Percentiles rank a stretch among this genome's conserved stretches.
Evolutionary conservation across 2,888 invertebrate genomes (phyloP).

Genomic region (Sarcophaga caerulescens): DNA sequence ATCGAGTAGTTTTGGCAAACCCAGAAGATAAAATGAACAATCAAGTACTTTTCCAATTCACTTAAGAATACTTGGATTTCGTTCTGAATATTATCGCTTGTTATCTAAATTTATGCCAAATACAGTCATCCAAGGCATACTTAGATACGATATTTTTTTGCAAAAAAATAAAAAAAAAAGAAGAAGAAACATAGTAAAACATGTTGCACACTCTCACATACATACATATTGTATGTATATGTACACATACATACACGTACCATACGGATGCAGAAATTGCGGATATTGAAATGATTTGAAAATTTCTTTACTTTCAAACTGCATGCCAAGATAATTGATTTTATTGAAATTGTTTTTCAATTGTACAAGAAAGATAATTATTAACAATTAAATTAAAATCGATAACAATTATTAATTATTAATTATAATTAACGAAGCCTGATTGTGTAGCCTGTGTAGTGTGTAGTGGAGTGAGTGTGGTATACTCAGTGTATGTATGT

Average conservation of each 20-base stretch:
- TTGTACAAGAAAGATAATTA: not conserved
- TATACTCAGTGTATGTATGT: no score
- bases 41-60: slow-evolving; percentile 19
- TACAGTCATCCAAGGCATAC: slow-evolving; percentile 11
- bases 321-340: not conserved
- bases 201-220: not conserved
- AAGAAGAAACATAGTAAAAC: not conserved
- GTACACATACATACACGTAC: not conserved
- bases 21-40: slow-evolving; percentile 77
- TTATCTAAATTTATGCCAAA: slow-evolving; percentile 63
- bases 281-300: slow-evolving; percentile 23
- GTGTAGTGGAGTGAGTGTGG: no score
- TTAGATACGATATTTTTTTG: not conserved
- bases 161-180: not conserved
- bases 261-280: not conserved
- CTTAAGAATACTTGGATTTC: slow-evolving; percentile 41
- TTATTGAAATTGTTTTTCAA: not conserved
- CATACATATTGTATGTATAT: not conserved
- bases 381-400: no score
- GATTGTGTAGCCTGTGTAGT: no score
- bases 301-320: slow-evolving; percentile 44
- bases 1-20: slow-evolving; percentile 79
- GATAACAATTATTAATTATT: no score
- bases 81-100: slow-evolving; percentile 40
- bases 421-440: no score